A percentile compares a stretch with the other conserved stretches of the same genome.
Evolutionary conservation across 2,797 vertebrate species (phyloP).

Genomic region (Periparus ater): DNA sequence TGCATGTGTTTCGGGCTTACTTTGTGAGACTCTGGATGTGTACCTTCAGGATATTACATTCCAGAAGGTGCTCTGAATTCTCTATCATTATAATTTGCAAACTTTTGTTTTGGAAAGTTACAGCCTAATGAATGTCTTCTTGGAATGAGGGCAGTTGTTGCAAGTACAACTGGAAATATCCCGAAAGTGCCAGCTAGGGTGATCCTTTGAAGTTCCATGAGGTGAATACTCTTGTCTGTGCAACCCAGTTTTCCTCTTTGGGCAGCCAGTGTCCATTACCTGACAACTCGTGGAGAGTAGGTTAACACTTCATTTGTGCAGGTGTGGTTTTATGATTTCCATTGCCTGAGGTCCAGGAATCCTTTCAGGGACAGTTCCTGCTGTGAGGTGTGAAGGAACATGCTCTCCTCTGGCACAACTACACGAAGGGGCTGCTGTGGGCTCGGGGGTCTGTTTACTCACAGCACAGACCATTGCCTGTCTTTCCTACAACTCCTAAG

Average conservation of each 20-base stretch:
- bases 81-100: not conserved
- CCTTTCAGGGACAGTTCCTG: not conserved
- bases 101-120: not conserved
- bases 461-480: not conserved
- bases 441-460: not conserved
- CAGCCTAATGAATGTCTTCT: not conserved
- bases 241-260: not conserved
- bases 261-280: not conserved
- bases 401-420: not conserved
- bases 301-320: not conserved
- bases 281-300: not conserved
- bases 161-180: not conserved
- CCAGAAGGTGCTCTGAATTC: not conserved
- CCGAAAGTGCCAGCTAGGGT: not conserved
- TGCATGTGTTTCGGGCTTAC: not conserved
- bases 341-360: not conserved
- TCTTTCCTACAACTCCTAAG: not conserved
- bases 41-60: not conserved
- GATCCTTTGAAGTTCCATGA: not conserved
- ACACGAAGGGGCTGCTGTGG: not conserved
- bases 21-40: not conserved
- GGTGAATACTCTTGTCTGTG: not conserved
- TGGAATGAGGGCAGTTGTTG: not conserved
- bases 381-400: accelerated
- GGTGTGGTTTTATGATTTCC: not conserved